Conservation (phyloP, 2,888 invertebrate species). For the Bembecia ichneumoniformis region DNA sequence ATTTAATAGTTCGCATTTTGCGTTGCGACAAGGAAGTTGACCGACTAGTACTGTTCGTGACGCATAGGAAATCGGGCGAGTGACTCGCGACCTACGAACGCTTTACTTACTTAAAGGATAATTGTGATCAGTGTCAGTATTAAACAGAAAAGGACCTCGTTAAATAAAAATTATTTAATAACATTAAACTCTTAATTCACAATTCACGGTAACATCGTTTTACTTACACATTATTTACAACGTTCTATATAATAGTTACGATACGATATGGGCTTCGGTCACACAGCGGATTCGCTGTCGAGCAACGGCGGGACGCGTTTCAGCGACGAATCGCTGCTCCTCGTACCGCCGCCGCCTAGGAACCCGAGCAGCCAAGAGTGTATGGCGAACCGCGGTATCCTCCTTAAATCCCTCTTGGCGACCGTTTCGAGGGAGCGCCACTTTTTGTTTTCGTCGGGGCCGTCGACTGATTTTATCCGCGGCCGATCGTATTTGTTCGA, state of each 20-base stretch:
- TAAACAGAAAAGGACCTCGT: constrained; percentile 50
- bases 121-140: constrained; percentile 69
- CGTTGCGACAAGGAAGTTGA: too few relatives aligned
- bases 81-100: too few relatives aligned
- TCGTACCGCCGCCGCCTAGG: constrained; percentile 80
- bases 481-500: constrained; percentile 47
- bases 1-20: too few relatives aligned
- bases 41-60: too few relatives aligned
- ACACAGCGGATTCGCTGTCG: constrained; percentile 66
- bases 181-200: constrained; percentile 73
- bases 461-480: constrained; percentile 23
- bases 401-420: constrained; percentile 51
- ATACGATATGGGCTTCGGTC: constrained; percentile 15
- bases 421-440: constrained; percentile 87
- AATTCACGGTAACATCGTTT: constrained; percentile 73
- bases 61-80: too few relatives aligned
- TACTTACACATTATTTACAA: constrained; percentile 72
- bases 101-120: constrained; percentile 5
- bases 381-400: constrained; percentile 77
- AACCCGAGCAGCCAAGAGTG: constrained; percentile 82
- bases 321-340: constrained; percentile 71
- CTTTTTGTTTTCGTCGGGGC: constrained; percentile 62
- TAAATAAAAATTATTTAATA: constrained; percentile 72
- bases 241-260: constrained; percentile 5
- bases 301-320: constrained; percentile 58